A percentile compares a stretch with the other conserved stretches of the same genome.
Evolutionary conservation across 2,797 vertebrate species (phyloP).

Genomic region (Catharus ustulatus): DNA sequence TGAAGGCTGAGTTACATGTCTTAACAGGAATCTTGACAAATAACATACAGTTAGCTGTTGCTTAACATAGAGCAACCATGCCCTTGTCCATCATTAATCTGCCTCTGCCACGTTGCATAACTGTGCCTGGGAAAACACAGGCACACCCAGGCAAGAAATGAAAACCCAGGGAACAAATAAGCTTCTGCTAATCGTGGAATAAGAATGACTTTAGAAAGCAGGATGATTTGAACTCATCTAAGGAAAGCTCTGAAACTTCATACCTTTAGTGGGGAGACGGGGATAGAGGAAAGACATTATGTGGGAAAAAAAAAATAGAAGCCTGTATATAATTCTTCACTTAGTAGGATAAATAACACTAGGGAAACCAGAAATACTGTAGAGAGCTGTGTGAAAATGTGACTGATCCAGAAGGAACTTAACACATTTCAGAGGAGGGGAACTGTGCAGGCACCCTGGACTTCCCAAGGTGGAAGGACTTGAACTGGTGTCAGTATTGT

Average conservation of each 20-base stretch:
- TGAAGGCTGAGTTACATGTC: constrained; percentile 24
- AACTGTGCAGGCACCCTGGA: not conserved
- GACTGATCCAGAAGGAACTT: not conserved
- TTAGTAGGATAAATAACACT: not conserved
- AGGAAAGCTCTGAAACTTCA: not conserved
- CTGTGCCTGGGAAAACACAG: not conserved
- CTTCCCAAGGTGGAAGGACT: not conserved
- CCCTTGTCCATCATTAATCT: constrained; percentile 47
- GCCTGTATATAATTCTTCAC: not conserved
- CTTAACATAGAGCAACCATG: constrained; percentile 36
- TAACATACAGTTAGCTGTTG: constrained; percentile 47
- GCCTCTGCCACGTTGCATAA: constrained; percentile 25
- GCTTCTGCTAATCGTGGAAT: not conserved
- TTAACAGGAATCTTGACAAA: constrained; percentile 57
- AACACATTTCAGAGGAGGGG: not conserved
- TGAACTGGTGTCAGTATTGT: not conserved
- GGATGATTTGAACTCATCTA: not conserved
- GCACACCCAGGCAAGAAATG: constrained; percentile 18
- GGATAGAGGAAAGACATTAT: not conserved
- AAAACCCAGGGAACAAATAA: not conserved
- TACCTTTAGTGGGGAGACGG: not conserved
- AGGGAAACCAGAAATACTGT: not conserved
- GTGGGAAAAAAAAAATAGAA: not conserved
- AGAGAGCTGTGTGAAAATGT: not conserved
- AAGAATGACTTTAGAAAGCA: not conserved